Evolutionary conservation across 2,797 vertebrate species (phyloP).

Genomic region (Rhynchonycteris naso): DNA sequence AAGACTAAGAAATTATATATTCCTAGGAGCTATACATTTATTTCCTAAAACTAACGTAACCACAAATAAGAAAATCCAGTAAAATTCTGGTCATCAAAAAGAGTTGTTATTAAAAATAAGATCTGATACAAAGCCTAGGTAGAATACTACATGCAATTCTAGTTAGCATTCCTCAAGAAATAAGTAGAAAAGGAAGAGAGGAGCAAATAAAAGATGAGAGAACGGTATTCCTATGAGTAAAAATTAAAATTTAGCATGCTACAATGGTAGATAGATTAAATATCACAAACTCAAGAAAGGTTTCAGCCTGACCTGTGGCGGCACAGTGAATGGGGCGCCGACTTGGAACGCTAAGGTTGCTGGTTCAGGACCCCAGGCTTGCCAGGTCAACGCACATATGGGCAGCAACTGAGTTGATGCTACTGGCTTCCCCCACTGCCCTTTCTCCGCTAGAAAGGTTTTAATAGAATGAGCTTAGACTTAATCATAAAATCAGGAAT

Average conservation of each 20-base stretch:
- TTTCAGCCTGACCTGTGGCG: too few species aligned
- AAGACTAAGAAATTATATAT: neutral
- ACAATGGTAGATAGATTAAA: neutral
- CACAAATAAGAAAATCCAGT: neutral
- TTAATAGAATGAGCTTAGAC: neutral
- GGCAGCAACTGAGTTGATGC: too few species aligned
- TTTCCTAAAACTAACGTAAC: neutral
- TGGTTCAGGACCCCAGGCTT: too few species aligned
- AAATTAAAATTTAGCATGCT: neutral
- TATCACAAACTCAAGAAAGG: neutral
- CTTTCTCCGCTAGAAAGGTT: neutral
- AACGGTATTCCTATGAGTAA: neutral
- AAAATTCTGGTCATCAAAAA: neutral
- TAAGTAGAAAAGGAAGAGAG: neutral
- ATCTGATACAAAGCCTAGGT: neutral
- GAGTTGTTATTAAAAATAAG: neutral
- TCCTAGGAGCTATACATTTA: neutral
- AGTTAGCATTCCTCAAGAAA: neutral
- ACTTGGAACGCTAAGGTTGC: too few species aligned
- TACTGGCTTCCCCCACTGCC: too few species aligned
- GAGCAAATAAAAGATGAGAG: neutral
- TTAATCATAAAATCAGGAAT: slow-evolving; percentile 22
- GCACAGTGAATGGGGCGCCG: too few species aligned
- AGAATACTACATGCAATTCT: neutral
- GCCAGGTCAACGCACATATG: too few species aligned